Base-by-base conservation (phyloP, 2,888 invertebrate species). In the Trachelus tabidus region DNA sequence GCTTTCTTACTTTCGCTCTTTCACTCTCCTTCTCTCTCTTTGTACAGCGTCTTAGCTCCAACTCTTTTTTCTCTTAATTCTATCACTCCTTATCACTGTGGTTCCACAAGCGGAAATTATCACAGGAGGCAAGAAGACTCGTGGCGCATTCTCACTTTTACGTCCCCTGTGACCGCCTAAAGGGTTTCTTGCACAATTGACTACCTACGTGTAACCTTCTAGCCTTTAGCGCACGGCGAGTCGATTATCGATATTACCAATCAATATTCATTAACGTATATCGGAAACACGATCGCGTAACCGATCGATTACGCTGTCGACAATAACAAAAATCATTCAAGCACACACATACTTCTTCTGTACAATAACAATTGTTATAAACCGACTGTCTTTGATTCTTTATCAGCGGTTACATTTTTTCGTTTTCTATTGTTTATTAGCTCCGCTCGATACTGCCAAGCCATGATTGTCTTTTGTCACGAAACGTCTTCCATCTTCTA, bases 381-480 rank as follows among this genome's bases (percentile, higher is more conserved):
- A 73, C 37, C 75, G 69, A 77, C 77, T 77, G 77, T 71, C 69
- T 75, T 69, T 30, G 68, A 40, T 75, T 79, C 77, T 69, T 78
- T 79, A 76, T 75, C 76, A 68, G 73, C 68, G 79, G 75, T 80
- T 77, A 76, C 73, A 77, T 80, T 73, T 35, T 34, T 12, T 77
- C 68, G 56, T 75, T 69, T 79, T 79, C 80, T 80, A 34, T 34
- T 34, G 34, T 73, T 73, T 23, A 30, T 34, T 34, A 6, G 34
- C 34, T n/a, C 23, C 75, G 75, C 31, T 35, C 40, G 40, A n/a
- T 56, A 33, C 68, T 33, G 15, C 74, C 40, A 69, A 40, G 73
- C 77, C 76, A 86, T 88, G 87, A 89, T 89, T 89, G 88, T 89
- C 89, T 87, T 83, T 87, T 83, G 82, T 87, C 85, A 86, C 85